phyloP scores from a whole-genome alignment of 2,113 vertebrate genomes.

The Hylia prasina region DNA sequence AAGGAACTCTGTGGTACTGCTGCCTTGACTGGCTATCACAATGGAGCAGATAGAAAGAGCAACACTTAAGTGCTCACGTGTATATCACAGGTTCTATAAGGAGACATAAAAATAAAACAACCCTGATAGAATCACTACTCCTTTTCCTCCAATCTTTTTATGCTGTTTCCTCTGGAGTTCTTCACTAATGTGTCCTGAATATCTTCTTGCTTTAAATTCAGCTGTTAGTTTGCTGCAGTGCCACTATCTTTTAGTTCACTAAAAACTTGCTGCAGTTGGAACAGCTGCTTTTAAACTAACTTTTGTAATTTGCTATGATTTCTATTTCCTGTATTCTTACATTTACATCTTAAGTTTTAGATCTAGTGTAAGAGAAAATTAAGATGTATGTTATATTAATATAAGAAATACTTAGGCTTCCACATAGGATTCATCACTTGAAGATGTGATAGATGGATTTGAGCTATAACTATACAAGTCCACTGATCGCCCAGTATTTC shows the following conservation, averaged over 20 bases:
- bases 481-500: background rate
- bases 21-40: background rate
- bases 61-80: accelerated
- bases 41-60: background rate
- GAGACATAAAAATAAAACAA: background rate
- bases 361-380: background rate
- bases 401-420: background rate
- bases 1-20: background rate
- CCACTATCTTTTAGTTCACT: background rate
- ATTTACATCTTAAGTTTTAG: background rate
- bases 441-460: background rate
- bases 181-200: background rate
- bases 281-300: background rate
- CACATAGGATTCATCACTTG: background rate
- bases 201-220: background rate
- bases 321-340: background rate
- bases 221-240: background rate
- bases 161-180: background rate
- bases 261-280: background rate
- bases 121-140: background rate
- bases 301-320: background rate
- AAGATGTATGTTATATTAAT: background rate
- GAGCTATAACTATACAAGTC: background rate
- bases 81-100: background rate
- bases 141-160: background rate